phyloP scores from a whole-genome alignment of 1,140 invertebrate species.

The Pogonus chalceus region DNA sequence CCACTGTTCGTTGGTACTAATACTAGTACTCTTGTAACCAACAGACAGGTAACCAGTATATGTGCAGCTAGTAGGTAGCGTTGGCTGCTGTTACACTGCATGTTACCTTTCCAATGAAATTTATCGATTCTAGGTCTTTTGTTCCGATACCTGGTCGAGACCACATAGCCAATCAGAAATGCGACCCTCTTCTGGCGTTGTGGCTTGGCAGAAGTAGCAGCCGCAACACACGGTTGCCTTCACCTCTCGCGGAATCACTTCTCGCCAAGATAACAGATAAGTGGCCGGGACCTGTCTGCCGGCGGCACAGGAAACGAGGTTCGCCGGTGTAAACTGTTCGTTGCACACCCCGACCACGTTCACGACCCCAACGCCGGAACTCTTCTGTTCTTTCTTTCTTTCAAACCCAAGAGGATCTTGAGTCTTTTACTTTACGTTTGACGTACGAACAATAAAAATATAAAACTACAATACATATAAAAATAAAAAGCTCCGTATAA shows the following conservation, averaged over 20 bases:
- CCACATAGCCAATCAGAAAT: neutral
- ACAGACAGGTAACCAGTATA: neutral
- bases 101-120: conserved; percentile 1
- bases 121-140: neutral
- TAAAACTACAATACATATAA: too few species aligned
- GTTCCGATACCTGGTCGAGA: neutral
- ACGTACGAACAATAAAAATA: too few species aligned
- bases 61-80: neutral
- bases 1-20: too few species aligned
- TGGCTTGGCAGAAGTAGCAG: neutral
- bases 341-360: too few species aligned
- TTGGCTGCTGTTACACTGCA: neutral
- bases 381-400: too few species aligned
- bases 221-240: neutral
- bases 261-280: neutral
- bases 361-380: too few species aligned
- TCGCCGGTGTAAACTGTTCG: neutral
- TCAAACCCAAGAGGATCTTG: too few species aligned
- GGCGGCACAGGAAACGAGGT: neutral
- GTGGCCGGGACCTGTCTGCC: neutral
- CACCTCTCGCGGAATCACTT: neutral
- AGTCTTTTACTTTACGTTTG: too few species aligned
- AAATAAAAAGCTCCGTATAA: too few species aligned
- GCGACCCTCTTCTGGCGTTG: neutral
- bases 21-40: neutral